Evolutionary conservation across 1,140 invertebrate genomes (phyloP).

Genomic region (Lepidurus couesii): DNA sequence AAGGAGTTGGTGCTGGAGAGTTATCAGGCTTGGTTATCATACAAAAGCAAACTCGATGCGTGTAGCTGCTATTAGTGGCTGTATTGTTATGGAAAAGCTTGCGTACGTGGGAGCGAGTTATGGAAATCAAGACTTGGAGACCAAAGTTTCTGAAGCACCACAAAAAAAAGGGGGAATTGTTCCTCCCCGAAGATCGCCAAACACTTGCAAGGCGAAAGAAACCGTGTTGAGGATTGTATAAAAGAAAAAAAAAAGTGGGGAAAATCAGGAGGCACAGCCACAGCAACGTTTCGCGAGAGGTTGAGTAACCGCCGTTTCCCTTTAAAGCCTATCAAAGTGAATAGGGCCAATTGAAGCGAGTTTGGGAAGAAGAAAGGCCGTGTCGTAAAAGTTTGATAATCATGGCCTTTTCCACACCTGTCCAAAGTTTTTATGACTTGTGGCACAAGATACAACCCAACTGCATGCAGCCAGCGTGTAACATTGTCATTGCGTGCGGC

Average conservation of each 20-base stretch:
- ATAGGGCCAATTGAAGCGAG: constrained; percentile 13
- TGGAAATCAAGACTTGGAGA: neutral
- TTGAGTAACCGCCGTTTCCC: neutral
- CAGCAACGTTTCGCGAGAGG: neutral
- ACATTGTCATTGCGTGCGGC: neutral
- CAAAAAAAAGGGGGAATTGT: neutral
- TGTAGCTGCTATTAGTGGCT: neutral
- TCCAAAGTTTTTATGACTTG: neutral
- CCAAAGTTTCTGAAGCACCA: neutral
- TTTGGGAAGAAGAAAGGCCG: constrained; percentile 13
- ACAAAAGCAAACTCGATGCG: neutral
- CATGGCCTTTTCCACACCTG: constrained; percentile 18
- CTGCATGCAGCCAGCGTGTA: neutral
- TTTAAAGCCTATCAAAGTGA: neutral
- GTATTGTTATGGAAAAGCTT: neutral
- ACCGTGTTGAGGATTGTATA: neutral
- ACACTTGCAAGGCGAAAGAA: neutral
- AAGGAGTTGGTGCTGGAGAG: neutral
- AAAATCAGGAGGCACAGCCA: neutral
- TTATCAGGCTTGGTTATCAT: neutral
- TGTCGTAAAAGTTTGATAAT: constrained; percentile 20
- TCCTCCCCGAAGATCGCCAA: neutral
- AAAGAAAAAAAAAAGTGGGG: neutral
- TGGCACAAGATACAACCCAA: constrained; percentile 4
- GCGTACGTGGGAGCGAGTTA: constrained; percentile 12